phyloP scores from a whole-genome alignment of 2,888 invertebrate genomes.

The Dimorphilus gyrociliatus region DNA sequence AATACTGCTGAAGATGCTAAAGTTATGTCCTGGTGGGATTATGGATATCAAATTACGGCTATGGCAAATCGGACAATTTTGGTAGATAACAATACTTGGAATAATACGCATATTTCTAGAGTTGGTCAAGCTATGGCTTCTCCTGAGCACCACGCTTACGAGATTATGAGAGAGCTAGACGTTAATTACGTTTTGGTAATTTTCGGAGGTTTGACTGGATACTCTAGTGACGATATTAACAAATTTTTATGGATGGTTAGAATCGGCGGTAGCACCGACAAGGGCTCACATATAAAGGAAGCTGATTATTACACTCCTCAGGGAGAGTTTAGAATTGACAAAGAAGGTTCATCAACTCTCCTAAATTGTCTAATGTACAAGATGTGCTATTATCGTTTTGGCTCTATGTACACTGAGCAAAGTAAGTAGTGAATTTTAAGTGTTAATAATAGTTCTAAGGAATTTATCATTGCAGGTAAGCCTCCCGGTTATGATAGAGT shows the following conservation, averaged over 20 bases:
- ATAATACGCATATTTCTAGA: constrained; percentile 92
- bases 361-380: constrained; percentile 98
- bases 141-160: constrained; percentile 84
- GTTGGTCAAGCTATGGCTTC: constrained; percentile 97
- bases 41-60: constrained; percentile 89
- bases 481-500: constrained; percentile 92
- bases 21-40: constrained; percentile 99
- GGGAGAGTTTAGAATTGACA: constrained; percentile 90
- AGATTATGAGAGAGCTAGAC: constrained; percentile 90
- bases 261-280: constrained; percentile 85
- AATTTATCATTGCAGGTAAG: constrained; percentile 47
- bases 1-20: constrained; percentile 56
- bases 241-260: constrained; percentile 99
- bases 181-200: constrained; percentile 95
- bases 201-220: constrained; percentile 94
- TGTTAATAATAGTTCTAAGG: background rate
- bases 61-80: constrained; percentile 96
- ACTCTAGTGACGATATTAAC: constrained; percentile 96
- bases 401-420: constrained; percentile 84
- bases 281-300: constrained; percentile 86
- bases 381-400: constrained; percentile 96
- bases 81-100: constrained; percentile 99
- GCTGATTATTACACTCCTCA: constrained; percentile 83
- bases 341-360: constrained; percentile 72
- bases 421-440: constrained; percentile 42